These are phyloP conservation scores for Murina feae DNA, from an alignment of 2,113 vertebrate genomes.

Conservation along the genomic window DNA sequence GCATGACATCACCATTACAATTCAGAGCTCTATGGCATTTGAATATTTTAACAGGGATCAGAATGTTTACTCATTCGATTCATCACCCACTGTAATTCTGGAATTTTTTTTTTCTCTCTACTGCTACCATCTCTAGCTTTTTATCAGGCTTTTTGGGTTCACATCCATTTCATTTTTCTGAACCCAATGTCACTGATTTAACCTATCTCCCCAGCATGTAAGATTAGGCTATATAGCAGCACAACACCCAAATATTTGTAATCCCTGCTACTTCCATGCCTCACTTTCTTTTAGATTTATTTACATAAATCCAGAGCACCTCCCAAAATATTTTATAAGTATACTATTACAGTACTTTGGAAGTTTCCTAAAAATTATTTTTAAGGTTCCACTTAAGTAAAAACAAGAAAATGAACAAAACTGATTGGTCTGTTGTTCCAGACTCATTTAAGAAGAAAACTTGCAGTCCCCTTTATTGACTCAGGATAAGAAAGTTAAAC, in stretches of 20 bases:
- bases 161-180: not conserved
- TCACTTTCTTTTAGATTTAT: not conserved
- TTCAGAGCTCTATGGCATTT: slow-evolving; percentile 34
- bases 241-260: not conserved
- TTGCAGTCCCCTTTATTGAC: not conserved
- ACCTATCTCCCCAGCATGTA: not conserved
- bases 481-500: slow-evolving; percentile 18
- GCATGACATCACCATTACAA: slow-evolving; percentile 49
- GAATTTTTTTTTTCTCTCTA: slow-evolving; percentile 27
- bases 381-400: not conserved
- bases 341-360: not conserved
- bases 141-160: not conserved
- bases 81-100: slow-evolving; percentile 15
- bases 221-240: not conserved
- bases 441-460: not conserved
- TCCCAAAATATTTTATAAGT: not conserved
- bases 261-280: not conserved
- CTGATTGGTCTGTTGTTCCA: not conserved
- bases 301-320: not conserved
- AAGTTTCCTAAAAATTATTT: not conserved
- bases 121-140: not conserved
- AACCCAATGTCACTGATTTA: not conserved
- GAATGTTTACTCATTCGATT: slow-evolving; percentile 4
- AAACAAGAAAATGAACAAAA: not conserved
- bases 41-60: slow-evolving; percentile 62